Conservation (phyloP, 2,888 invertebrate genomes). For the Ptilodon capucinus region DNA sequence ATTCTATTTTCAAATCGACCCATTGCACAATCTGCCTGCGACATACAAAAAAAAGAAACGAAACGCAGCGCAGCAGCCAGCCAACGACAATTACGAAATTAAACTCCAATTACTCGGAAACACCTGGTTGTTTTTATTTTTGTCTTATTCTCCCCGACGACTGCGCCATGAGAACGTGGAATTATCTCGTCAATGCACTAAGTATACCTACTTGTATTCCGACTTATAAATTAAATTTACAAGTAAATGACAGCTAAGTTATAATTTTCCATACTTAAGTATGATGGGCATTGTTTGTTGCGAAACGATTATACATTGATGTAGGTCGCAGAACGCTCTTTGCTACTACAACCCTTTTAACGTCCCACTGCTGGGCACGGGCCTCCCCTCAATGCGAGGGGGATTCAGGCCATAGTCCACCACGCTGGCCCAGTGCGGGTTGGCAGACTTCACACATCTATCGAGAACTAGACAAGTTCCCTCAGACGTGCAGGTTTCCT, state of each 20-base stretch:
- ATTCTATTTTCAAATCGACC: neutral
- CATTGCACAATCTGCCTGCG: neutral
- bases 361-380: no score
- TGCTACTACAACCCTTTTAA: no score
- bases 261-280: constrained; percentile 13
- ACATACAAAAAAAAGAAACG: no score
- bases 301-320: neutral
- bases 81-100: constrained; percentile 1
- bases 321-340: neutral
- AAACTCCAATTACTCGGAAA: constrained; percentile 1
- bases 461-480: no score
- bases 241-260: constrained; percentile 1
- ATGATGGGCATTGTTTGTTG: constrained; percentile 2
- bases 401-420: no score
- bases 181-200: constrained; percentile 1
- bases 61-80: neutral
- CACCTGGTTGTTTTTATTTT: constrained; percentile 1
- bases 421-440: no score
- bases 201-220: neutral
- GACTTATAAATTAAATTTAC: constrained; percentile 10
- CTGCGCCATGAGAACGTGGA: neutral
- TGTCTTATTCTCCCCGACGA: neutral
- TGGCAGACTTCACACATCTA: no score
- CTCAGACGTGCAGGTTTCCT: no score
- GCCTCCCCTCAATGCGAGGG: no score